These are phyloP conservation scores for Epizoanthus ramosus DNA, from an alignment of 92 coral and sea anemone genomes.

Conservation along the genomic window DNA sequence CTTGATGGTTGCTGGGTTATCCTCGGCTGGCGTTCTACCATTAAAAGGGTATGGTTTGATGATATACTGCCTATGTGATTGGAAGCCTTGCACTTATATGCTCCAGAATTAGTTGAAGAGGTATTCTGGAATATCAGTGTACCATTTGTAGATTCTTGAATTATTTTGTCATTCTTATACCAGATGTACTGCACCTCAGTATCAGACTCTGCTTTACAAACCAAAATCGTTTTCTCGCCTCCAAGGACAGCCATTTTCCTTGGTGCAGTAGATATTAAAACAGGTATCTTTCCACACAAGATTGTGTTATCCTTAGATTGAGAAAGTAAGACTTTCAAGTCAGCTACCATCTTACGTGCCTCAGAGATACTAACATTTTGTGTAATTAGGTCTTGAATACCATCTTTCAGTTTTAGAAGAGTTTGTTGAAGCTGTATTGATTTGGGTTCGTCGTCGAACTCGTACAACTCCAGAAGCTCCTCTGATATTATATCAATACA, in stretches of 20 bases:
- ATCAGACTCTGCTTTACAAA: conserved; percentile 55
- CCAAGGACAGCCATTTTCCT: conserved; percentile 31
- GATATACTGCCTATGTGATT: conserved; percentile 57
- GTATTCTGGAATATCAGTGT: conserved; percentile 35
- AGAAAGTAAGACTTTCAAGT: conserved; percentile 33
- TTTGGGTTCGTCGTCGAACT: conserved; percentile 51
- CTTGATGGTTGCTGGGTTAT: conserved; percentile 54
- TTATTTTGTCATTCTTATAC: conserved; percentile 50
- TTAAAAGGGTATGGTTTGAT: conserved; percentile 66
- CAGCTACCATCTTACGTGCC: conserved; percentile 6
- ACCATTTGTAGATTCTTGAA: conserved; percentile 49
- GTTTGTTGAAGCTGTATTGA: conserved; percentile 48
- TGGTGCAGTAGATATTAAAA: conserved; percentile 29
- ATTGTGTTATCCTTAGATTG: conserved; percentile 53
- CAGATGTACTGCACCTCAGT: conserved; percentile 53
- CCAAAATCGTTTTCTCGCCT: conserved; percentile 31
- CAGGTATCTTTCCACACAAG: conserved; percentile 62
- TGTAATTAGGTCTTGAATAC: conserved; percentile 33
- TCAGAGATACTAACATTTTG: conserved; percentile 42
- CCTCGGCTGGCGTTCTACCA: conserved; percentile 55
- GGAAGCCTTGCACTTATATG: conserved; percentile 56
- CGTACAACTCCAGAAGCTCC: conserved; percentile 54
- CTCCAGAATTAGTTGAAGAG: conserved; percentile 51
- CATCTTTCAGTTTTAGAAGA: conserved; percentile 30
- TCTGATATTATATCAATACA: conserved; percentile 56